Evolutionary conservation across 2,113 vertebrate genomes (phyloP).

Genomic region (Puffinus mauretanicus): DNA sequence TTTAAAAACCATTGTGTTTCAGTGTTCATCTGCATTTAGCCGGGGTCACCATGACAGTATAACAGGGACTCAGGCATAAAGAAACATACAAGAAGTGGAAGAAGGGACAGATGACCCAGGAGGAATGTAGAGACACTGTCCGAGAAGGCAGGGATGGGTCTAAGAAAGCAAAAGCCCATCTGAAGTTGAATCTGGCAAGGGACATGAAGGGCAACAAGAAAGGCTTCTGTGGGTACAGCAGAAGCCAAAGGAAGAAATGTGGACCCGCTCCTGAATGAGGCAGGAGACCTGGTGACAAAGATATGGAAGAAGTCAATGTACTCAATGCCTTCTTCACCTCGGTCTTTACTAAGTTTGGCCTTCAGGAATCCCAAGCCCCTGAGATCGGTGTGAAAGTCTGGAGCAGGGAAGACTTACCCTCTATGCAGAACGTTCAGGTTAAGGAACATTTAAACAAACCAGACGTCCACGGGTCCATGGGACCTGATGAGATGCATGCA

Average conservation of each 20-base stretch:
- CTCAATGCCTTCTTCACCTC: neutral
- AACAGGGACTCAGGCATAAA: neutral
- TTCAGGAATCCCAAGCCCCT: neutral
- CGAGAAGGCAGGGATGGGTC: neutral
- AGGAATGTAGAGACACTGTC: neutral
- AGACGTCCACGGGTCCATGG: neutral
- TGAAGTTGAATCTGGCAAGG: neutral
- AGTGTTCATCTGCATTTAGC: neutral
- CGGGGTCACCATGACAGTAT: neutral
- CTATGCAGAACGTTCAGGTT: neutral
- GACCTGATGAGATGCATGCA: neutral
- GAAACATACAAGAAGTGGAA: neutral
- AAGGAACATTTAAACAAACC: neutral
- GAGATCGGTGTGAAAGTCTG: neutral
- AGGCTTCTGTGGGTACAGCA: neutral
- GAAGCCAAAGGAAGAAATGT: neutral
- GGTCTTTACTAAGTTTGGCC: neutral
- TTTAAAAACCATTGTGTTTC: neutral
- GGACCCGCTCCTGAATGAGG: neutral
- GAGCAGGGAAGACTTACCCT: neutral
- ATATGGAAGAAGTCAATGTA: neutral
- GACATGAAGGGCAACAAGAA: neutral
- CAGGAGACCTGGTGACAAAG: neutral
- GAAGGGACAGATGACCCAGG: neutral
- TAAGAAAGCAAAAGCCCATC: neutral